Conservation (phyloP, 2,888 invertebrate species). For the Metalampra italica region DNA sequence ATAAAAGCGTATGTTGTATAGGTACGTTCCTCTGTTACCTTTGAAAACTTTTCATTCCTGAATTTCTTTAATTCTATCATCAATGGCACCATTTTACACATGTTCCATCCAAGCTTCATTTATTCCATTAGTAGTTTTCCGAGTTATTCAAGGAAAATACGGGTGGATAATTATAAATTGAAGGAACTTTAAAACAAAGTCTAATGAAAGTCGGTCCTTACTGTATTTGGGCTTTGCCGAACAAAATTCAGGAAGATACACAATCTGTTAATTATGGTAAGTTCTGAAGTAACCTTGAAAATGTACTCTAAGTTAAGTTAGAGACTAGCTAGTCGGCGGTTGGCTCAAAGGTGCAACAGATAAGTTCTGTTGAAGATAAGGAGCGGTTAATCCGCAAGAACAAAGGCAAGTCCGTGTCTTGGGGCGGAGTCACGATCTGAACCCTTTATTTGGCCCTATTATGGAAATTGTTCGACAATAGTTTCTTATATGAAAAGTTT, state of each 20-base stretch:
- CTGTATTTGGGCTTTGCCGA: too few species aligned
- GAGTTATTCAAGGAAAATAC: too few species aligned
- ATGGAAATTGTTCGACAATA: constrained; percentile 11
- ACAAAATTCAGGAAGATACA: background rate
- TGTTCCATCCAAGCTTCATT: too few species aligned
- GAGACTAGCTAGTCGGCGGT: background rate
- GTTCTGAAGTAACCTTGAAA: background rate
- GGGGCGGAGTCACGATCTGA: constrained; percentile 30
- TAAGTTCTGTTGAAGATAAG: constrained; percentile 48
- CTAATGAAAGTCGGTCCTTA: too few species aligned
- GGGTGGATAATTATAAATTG: too few species aligned
- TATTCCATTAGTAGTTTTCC: too few species aligned
- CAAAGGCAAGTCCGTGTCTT: constrained; percentile 45
- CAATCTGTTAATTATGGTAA: background rate
- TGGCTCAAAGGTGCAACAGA: constrained; percentile 42
- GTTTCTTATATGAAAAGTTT: background rate
- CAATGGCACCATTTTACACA: too few species aligned
- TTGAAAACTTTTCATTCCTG: too few species aligned
- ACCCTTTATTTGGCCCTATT: constrained; percentile 34
- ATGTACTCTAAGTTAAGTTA: background rate
- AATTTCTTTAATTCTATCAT: too few species aligned
- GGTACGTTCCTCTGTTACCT: too few species aligned
- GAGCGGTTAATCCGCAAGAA: constrained; percentile 47
- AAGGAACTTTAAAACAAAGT: too few species aligned
- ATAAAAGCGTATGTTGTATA: too few species aligned